Conservation (phyloP, 2,113 vertebrate genomes). For the Pithys albifrons region DNA sequence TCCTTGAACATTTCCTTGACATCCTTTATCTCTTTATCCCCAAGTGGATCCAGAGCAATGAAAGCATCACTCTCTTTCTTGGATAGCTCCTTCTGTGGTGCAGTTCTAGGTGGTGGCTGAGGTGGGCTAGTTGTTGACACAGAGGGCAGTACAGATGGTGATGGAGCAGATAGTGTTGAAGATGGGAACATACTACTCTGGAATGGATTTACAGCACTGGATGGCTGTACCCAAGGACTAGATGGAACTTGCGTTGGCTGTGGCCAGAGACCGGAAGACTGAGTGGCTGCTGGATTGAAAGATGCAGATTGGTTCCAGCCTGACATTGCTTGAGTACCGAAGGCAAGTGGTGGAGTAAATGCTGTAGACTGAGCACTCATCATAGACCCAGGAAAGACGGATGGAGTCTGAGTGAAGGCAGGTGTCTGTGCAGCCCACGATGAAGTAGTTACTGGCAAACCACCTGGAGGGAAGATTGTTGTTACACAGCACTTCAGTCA, state of each 20-base stretch:
- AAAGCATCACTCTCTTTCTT: slow-evolving; percentile 87
- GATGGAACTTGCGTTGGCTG: slow-evolving; percentile 55
- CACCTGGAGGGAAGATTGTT: slow-evolving; percentile 68
- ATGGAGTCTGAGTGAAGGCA: slow-evolving; percentile 70
- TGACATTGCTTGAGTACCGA: slow-evolving; percentile 62
- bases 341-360: slow-evolving; percentile 73
- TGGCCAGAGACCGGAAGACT: slow-evolving; percentile 76
- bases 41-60: slow-evolving; percentile 90
- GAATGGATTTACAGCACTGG: slow-evolving; percentile 80
- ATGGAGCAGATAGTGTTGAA: background rate
- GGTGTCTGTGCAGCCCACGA: slow-evolving; percentile 76
- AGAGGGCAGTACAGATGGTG: slow-evolving; percentile 36
- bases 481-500: background rate
- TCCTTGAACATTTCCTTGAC: slow-evolving; percentile 97
- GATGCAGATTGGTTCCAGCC: slow-evolving; percentile 82
- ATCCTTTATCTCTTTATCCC: slow-evolving; percentile 88
- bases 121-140: slow-evolving; percentile 59
- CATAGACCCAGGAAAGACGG: slow-evolving; percentile 61
- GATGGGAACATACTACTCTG: slow-evolving; percentile 76
- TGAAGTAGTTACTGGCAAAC: slow-evolving; percentile 70
- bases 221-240: slow-evolving; percentile 75
- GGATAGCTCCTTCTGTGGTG: slow-evolving; percentile 74
- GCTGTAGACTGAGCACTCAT: slow-evolving; percentile 57
- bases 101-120: slow-evolving; percentile 83
- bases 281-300: slow-evolving; percentile 67